These are phyloP conservation scores for Ranitomeya variabilis DNA, from an alignment of 2,113 vertebrate species.

Conservation along the genomic window DNA sequence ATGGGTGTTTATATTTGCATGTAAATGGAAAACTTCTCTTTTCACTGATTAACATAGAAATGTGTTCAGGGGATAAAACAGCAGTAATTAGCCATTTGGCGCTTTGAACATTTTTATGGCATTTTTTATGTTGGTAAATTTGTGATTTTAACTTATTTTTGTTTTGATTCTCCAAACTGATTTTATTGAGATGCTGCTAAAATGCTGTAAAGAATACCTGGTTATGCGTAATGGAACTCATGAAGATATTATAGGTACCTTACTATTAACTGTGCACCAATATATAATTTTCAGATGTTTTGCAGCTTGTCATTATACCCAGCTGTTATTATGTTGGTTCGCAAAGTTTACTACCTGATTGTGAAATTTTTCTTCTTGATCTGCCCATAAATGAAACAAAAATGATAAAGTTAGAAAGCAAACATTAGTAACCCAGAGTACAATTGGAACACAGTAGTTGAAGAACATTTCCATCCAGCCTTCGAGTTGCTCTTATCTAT, in stretches of 20 bases:
- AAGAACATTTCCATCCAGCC: not conserved
- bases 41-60: slow-evolving; percentile 45
- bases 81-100: slow-evolving; percentile 52
- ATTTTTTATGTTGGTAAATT: slow-evolving; percentile 30
- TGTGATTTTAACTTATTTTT: slow-evolving; percentile 33
- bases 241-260: not conserved
- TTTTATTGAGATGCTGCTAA: not conserved
- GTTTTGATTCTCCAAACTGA: not conserved
- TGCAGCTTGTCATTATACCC: not conserved
- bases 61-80: slow-evolving; percentile 49
- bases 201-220: not conserved
- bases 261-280: not conserved
- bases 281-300: not conserved
- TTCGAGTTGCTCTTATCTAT: not conserved
- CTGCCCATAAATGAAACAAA: not conserved
- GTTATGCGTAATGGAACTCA: not conserved
- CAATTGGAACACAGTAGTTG: not conserved
- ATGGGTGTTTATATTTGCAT: slow-evolving; percentile 56
- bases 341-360: not conserved
- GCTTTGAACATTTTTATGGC: slow-evolving; percentile 28
- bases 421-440: not conserved
- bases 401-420: not conserved
- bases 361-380: not conserved
- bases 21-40: slow-evolving; percentile 54
- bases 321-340: not conserved